Percentiles rank a stretch among this genome's conserved stretches.
Conservation (phyloP, 2,113 vertebrate species). For the Tetraodon nigroviridis region DNA sequence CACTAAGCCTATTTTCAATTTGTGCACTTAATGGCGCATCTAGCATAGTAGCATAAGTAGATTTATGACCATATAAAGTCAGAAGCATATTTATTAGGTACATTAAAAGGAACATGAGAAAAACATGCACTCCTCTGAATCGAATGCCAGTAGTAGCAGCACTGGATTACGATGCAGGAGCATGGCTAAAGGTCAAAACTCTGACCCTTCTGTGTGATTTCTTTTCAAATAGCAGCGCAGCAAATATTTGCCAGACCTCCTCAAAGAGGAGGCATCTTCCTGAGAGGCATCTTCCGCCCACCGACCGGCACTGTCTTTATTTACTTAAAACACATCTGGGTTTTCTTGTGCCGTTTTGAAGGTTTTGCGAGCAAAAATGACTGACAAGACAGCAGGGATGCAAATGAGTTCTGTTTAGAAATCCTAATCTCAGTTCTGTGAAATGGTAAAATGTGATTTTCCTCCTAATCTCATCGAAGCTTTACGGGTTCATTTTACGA, state of each 20-base stretch:
- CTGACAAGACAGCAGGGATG: constrained; percentile 28
- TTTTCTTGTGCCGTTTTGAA: neutral
- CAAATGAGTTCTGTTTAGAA: constrained; percentile 54
- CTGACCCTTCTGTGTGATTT: constrained; percentile 67
- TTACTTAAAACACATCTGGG: neutral
- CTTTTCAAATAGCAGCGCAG: constrained; percentile 69
- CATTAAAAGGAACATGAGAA: too few relatives aligned
- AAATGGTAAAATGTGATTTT: constrained; percentile 59
- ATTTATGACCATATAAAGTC: too few relatives aligned
- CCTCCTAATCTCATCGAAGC: constrained; percentile 55
- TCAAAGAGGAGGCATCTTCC: constrained; percentile 69
- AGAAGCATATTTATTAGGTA: too few relatives aligned
- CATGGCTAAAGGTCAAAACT: constrained; percentile 68
- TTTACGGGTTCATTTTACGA: constrained; percentile 45
- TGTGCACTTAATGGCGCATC: too few relatives aligned
- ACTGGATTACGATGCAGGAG: constrained; percentile 19
- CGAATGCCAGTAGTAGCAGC: constrained; percentile 22
- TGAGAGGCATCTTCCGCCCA: constrained; percentile 56
- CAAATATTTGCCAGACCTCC: constrained; percentile 76
- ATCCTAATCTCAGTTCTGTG: constrained; percentile 59
- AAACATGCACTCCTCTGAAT: too few relatives aligned
- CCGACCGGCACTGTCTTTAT: constrained; percentile 26
- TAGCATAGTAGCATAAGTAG: too few relatives aligned
- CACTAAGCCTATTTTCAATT: too few relatives aligned
- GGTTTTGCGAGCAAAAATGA: constrained; percentile 20